phyloP scores from a whole-genome alignment of 2,797 vertebrate species.

The Cyprinella venusta region DNA sequence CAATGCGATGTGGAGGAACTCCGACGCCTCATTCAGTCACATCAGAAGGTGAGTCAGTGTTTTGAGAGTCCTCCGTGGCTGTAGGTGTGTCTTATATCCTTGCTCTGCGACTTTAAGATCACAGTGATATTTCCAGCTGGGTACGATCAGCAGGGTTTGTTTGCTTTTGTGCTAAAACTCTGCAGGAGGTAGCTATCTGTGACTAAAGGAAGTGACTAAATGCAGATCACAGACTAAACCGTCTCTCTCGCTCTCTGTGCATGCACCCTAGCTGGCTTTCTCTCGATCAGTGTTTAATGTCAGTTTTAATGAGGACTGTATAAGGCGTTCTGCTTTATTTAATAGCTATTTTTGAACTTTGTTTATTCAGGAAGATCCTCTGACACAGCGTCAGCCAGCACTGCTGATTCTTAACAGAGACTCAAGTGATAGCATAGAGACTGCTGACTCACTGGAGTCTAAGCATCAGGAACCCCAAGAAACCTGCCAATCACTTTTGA shows the following conservation, averaged over 20 bases:
- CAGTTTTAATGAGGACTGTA: constrained; percentile 40
- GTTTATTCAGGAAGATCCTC: constrained; percentile 51
- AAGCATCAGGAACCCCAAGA: constrained; percentile 37
- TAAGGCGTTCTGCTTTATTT: constrained; percentile 26
- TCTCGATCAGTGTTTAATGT: constrained; percentile 46
- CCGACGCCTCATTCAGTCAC: constrained; percentile 70
- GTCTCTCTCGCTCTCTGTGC: not conserved
- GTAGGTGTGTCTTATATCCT: constrained; percentile 7
- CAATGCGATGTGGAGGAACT: constrained; percentile 76
- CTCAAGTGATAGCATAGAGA: not conserved
- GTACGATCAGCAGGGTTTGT: constrained; percentile 24
- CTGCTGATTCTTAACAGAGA: constrained; percentile 52
- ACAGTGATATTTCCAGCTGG: constrained; percentile 26
- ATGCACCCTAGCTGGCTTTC: not conserved
- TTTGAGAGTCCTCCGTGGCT: not conserved
- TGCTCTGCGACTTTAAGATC: constrained; percentile 23
- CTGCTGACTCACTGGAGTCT: not conserved
- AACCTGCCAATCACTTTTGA: not conserved
- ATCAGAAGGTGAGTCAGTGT: constrained; percentile 64
- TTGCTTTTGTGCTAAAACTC: constrained; percentile 23
- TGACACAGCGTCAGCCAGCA: constrained; percentile 28
- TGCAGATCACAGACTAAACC: constrained; percentile 33
- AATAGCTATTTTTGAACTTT: constrained; percentile 26
- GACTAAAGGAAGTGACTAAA: constrained; percentile 47
- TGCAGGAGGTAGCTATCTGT: constrained; percentile 40